Conservation (phyloP, 2,888 invertebrate species). For the Ichneumon xanthorius region DNA sequence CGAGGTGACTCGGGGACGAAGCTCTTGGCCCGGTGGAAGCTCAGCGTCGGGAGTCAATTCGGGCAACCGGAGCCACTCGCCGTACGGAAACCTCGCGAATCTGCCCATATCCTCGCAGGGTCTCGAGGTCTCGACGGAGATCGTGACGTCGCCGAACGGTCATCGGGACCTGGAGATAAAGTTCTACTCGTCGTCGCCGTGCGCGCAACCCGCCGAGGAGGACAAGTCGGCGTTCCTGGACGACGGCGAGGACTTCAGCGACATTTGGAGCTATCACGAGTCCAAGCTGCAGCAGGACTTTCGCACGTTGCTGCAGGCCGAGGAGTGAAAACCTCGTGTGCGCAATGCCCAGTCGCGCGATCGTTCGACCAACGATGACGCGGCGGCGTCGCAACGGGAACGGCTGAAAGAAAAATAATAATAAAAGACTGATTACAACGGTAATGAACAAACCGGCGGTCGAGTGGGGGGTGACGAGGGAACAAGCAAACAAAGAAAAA, state of each 20-base stretch:
- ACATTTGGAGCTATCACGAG: conserved; percentile 84
- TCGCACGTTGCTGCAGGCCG: conserved; percentile 81
- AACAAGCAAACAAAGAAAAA: conserved; percentile 24
- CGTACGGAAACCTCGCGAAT: conserved; percentile 55
- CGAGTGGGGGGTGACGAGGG: conserved; percentile 30
- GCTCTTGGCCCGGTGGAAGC: conserved; percentile 80
- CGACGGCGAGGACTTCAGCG: conserved; percentile 79
- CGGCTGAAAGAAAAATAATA: conserved; percentile 27
- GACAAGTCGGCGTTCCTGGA: conserved; percentile 74
- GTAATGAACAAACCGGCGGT: background rate
- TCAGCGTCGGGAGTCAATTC: conserved; percentile 66
- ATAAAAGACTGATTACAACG: conserved; percentile 6
- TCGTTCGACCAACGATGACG: conserved; percentile 32
- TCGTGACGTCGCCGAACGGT: conserved; percentile 91
- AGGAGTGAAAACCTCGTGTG: conserved; percentile 77
- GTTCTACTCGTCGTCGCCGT: conserved; percentile 89
- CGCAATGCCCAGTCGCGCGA: conserved; percentile 12
- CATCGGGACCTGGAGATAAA: conserved; percentile 92
- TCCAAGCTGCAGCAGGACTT: conserved; percentile 83
- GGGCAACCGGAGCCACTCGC: conserved; percentile 38
- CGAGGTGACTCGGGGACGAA: conserved; percentile 74
- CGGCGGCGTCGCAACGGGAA: conserved; percentile 30
- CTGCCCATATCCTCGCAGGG: conserved; percentile 81
- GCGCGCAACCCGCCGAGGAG: conserved; percentile 79
- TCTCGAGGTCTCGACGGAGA: conserved; percentile 91